Base-by-base conservation (phyloP, 2,888 invertebrate genomes). In the Dasysyrphus albostriatus region DNA sequence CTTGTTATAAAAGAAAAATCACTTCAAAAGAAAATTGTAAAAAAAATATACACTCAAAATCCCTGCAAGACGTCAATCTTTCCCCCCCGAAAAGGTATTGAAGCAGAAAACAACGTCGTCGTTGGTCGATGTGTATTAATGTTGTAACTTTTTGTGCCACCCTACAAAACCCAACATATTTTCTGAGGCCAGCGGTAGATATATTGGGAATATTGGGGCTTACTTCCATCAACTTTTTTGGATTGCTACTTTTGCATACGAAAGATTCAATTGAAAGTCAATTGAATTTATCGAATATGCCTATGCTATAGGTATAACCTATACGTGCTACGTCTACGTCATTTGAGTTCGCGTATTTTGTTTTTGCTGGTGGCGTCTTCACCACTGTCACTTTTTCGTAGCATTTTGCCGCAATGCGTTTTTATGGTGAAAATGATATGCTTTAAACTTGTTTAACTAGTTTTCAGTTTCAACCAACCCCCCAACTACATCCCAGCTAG, bases 331-430 rank as follows among this genome's bases (percentile, higher is more conserved):
- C 5, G 34, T 34, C n/a, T 12, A 16, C 39, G 39, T 61, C 61
- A 61, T 42, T 39, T 59, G 19, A 12, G 19, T 59, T 39, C 3
- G 37, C 24, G 24, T 2, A 24, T 19, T 19, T 16, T 34, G 6
- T 59, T 59, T 1, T 59, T 7, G 37, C 16, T 3, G 56, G 8
- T 1, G 19, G 42, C 14, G 24, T 61, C 61, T 19, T 39, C 7
- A 10, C 14, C 8, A 12, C 39, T 59, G 59, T 59, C 39, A 59
- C 7, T 59, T 59, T 59, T 59, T 34, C 1, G 37, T 34, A 10
- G 4, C 37, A 61, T 61, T 61, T 61, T 61, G 39, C 12, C 61
- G 39, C 61, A 61, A 42, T 61, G 24, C 61, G 61, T 61, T 61
- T 61, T 1, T 42, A 42, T 8, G 39, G 61, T 42, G 61, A 42